phyloP scores from a whole-genome alignment of 2,888 invertebrate genomes.

The Acleris holmiana region DNA sequence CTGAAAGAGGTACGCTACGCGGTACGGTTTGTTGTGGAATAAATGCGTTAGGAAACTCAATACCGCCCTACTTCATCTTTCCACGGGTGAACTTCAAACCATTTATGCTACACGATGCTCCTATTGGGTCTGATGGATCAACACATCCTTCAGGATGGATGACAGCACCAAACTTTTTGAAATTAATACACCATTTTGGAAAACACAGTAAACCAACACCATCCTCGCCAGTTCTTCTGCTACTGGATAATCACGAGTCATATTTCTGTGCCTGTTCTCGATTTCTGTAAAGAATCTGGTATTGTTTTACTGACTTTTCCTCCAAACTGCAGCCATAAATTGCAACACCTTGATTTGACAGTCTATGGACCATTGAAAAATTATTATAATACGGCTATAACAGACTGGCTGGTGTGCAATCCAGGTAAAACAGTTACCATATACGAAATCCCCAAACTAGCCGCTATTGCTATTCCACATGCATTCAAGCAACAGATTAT shows the following conservation, averaged over 20 bases:
- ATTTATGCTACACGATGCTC: constrained; percentile 41
- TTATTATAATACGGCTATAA: no score
- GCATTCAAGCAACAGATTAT: no score
- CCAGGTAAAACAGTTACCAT: no score
- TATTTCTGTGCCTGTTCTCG: constrained; percentile 40
- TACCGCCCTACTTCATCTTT: constrained; percentile 34
- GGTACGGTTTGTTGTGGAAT: constrained; percentile 38
- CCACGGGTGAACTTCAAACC: constrained; percentile 41
- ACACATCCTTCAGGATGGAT: constrained; percentile 44
- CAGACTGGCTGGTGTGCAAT: no score
- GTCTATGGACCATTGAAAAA: no score
- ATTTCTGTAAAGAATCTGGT: no score
- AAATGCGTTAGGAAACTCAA: constrained; percentile 35
- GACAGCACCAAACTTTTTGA: constrained; percentile 39
- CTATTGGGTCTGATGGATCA: constrained; percentile 43
- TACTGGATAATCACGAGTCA: constrained; percentile 44
- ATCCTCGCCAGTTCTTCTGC: constrained; percentile 40
- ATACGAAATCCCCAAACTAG: no score
- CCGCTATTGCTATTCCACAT: no score
- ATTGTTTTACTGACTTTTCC: no score
- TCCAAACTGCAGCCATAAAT: no score
- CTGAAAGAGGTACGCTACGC: constrained; percentile 37
- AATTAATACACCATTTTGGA: constrained; percentile 42
- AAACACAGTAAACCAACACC: constrained; percentile 42
- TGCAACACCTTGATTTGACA: no score